phyloP scores from a whole-genome alignment of 2,888 invertebrate species.

The Erebia palarica region DNA sequence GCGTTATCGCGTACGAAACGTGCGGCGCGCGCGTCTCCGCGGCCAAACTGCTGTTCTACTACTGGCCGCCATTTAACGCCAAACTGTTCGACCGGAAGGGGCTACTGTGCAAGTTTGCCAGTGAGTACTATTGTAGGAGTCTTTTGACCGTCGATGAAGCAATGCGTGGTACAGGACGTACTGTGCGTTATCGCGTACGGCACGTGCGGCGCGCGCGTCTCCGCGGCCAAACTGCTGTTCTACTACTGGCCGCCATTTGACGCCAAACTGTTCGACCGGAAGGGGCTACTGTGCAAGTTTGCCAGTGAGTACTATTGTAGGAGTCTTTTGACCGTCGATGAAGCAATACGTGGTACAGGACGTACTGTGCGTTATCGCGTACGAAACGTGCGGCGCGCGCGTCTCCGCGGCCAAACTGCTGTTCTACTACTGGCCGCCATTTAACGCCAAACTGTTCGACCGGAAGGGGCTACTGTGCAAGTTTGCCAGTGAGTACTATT shows the following conservation, averaged over 20 bases:
- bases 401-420: conserved; percentile 98
- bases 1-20: conserved; percentile 98
- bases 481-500: no score
- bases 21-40: conserved; percentile 96
- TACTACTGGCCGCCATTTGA: conserved; percentile 99
- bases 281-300: conserved; percentile 93
- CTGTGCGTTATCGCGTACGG: conserved; percentile 98
- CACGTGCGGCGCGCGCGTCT: conserved; percentile 95
- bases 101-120: conserved; percentile 92
- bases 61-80: conserved; percentile 99
- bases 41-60: conserved; percentile 97
- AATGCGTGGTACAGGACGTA: conserved; percentile 94
- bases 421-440: conserved; percentile 99
- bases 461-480: conserved; percentile 40
- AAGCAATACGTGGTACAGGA: conserved; percentile 96
- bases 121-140: no score
- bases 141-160: conserved; percentile 89
- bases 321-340: conserved; percentile 84
- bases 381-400: conserved; percentile 96
- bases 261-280: conserved; percentile 94
- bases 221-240: conserved; percentile 97
- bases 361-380: conserved; percentile 96
- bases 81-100: conserved; percentile 95
- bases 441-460: conserved; percentile 96
- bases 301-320: conserved; percentile 68